Percentiles rank a stretch among this genome's conserved stretches.
Conservation (phyloP, 1,140 invertebrate species). For the Patella vulgata region DNA sequence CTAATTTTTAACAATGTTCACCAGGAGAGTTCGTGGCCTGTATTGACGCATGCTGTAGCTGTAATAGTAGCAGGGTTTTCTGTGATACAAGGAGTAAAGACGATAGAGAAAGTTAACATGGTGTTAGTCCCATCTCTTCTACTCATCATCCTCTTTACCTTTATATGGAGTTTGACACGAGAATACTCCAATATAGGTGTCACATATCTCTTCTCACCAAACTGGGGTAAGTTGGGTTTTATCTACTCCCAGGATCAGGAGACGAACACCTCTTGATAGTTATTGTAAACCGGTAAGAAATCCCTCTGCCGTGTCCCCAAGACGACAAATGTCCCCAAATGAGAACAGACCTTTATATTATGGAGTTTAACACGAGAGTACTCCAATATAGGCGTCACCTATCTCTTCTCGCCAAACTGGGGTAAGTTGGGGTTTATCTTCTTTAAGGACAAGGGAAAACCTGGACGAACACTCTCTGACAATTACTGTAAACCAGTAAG, state of each 20-base stretch:
- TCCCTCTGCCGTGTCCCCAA: neutral
- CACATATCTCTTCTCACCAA: slow-evolving; percentile 54
- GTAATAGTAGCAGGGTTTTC: slow-evolving; percentile 46
- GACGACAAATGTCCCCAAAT: neutral
- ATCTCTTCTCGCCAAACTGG: slow-evolving; percentile 58
- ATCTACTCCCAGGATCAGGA: neutral
- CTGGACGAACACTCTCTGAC: too few relatives aligned
- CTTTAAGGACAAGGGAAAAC: too few relatives aligned
- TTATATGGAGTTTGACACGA: slow-evolving; percentile 54
- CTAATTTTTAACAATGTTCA: too few relatives aligned
- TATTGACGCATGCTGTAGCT: slow-evolving; percentile 48
- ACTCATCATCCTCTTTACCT: slow-evolving; percentile 56
- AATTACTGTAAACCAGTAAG: too few relatives aligned
- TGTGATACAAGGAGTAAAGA: slow-evolving; percentile 54
- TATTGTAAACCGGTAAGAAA: too few relatives aligned
- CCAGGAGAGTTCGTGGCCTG: slow-evolving; percentile 56
- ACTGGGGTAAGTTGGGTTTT: slow-evolving; percentile 53
- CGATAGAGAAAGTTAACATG: slow-evolving; percentile 61
- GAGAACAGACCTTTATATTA: slow-evolving; percentile 9
- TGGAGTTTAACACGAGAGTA: slow-evolving; percentile 53
- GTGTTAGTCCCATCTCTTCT: slow-evolving; percentile 55
- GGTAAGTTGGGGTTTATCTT: too few relatives aligned
- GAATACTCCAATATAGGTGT: slow-evolving; percentile 49
- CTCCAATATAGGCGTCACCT: slow-evolving; percentile 50
- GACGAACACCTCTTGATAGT: too few relatives aligned